Evolutionary conservation across 2,113 vertebrate species (phyloP), one percentile per base, ranked within the genome.

Genomic region (Amazona vittata): DNA sequence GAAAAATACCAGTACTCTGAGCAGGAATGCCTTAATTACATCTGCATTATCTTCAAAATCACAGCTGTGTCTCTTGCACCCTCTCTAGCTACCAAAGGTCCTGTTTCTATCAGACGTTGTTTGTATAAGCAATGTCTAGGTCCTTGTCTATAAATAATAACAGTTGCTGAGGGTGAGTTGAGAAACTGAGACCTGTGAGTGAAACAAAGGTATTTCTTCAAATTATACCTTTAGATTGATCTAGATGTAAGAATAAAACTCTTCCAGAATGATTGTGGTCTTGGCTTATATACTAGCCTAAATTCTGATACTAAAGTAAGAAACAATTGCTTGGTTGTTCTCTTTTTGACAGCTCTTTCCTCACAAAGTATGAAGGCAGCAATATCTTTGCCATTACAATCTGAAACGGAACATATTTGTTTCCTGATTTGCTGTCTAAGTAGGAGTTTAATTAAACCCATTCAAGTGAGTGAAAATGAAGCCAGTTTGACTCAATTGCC

Each of bases 381-480:
- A 52, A 52, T 69, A 79, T 83, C 47, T 86, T 80, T 83, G 90
- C 64, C 63, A 53, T 74, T 88, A 49, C 47, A 60, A 10, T 70
- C 69, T 91, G 89, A 91, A 94, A 71, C 13, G 12, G n/a, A 89
- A 84, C 52, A 28, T 81, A 92, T 68, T 92, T 94, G 49, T 86
- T 80, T 97, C 68, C 53, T 81, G 57, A 88, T 92, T 89, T 76
- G 57, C 64, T 82, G n/a, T 75, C 52, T 91, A 93, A 95, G 81
- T 89, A 91, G 57, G 71, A 88, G 50, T 83, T 89, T 86, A 86
- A 86, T 92, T 94, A 89, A 86, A 78, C 20, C 8, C 77, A 68
- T 71, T 94, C 50, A 68, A 44, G 33, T 75, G 55, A 83, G 55
- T 68, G 37, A 89, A 94, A 91, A 86, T 55, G 93, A 91, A 91